Percentiles rank a stretch among this genome's conserved stretches.
phyloP scores from a whole-genome alignment of 2,113 vertebrate genomes.

The Upupa epops region DNA sequence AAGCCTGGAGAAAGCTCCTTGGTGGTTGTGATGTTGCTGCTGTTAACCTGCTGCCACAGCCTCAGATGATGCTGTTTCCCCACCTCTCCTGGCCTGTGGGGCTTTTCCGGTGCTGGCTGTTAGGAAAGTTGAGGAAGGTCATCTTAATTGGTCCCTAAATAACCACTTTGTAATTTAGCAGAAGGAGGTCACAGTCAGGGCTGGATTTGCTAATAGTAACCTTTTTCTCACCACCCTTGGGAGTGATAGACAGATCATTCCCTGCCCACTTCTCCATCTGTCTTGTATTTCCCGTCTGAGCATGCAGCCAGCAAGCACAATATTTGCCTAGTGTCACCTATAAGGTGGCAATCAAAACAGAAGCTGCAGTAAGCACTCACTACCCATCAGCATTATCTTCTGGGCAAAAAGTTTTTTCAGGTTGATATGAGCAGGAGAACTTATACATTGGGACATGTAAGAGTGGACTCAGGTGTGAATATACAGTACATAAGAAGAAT shows the following conservation, averaged over 20 bases:
- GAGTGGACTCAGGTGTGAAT: background rate
- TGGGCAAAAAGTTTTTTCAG: background rate
- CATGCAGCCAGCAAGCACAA: rapidly evolving
- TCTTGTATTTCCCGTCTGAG: background rate
- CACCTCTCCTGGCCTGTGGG: background rate
- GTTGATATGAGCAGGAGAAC: background rate
- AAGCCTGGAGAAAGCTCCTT: rapidly evolving
- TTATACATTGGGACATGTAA: background rate
- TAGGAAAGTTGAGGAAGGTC: background rate
- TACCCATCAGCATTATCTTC: background rate
- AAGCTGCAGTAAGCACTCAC: background rate
- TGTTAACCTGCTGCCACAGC: background rate
- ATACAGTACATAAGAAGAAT: background rate
- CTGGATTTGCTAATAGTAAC: background rate
- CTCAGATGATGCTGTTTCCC: background rate
- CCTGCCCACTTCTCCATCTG: background rate
- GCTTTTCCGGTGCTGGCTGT: background rate
- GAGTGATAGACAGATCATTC: background rate
- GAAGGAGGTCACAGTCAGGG: background rate
- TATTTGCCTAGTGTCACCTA: background rate
- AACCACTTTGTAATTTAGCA: background rate
- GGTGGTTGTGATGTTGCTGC: background rate
- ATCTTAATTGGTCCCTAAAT: background rate
- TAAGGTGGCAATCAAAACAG: background rate
- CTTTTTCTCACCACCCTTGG: background rate